These are phyloP conservation scores for Stegostoma tigrinum DNA, from an alignment of 2,113 vertebrate species.

Conservation along the genomic window DNA sequence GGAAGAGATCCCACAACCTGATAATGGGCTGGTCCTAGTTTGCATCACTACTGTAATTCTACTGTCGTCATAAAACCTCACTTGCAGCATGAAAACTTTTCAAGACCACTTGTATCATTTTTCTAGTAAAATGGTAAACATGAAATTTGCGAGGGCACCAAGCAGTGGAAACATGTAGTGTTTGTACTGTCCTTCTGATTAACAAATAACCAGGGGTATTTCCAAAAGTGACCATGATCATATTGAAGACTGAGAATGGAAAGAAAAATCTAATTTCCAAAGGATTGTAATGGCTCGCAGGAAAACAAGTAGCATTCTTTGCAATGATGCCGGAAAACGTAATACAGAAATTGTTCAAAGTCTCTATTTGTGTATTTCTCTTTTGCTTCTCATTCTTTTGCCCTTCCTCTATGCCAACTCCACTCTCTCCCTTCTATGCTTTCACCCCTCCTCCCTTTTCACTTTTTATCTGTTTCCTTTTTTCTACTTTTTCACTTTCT, in stretches of 20 bases:
- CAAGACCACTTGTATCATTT: constrained; percentile 54
- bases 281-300: constrained; percentile 35
- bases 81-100: constrained; percentile 53
- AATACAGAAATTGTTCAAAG: constrained; percentile 13
- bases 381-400: too few relatives aligned
- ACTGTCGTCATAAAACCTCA: constrained; percentile 55
- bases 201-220: constrained; percentile 62
- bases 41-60: constrained; percentile 52
- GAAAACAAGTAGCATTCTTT: constrained; percentile 18
- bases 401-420: too few relatives aligned
- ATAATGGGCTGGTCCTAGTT: constrained; percentile 56
- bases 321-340: neutral
- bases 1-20: constrained; percentile 56
- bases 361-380: neutral
- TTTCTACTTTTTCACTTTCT: neutral
- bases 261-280: constrained; percentile 59
- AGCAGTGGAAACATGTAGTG: constrained; percentile 57
- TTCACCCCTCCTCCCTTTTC: neutral
- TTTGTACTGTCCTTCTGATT: constrained; percentile 60
- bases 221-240: constrained; percentile 56
- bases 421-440: too few relatives aligned
- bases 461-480: neutral
- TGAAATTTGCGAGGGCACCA: constrained; percentile 51
- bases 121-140: constrained; percentile 56
- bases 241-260: constrained; percentile 53